Base-by-base conservation (phyloP, 2,797 vertebrate species). In the Tapera naevia region DNA sequence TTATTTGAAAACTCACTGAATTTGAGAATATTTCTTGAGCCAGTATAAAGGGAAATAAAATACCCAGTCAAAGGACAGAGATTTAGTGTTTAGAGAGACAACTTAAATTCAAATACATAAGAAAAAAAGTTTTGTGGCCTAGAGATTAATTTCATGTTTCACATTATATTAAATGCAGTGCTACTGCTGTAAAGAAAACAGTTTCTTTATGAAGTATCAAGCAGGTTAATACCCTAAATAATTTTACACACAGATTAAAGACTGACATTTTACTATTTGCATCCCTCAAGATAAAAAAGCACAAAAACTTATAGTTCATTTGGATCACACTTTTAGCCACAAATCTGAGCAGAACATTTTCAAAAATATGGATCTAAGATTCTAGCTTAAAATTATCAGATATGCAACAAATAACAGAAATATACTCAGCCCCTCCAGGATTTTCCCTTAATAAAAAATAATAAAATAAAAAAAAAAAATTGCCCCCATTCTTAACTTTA, bases 11-110 rank as follows among this genome's bases (percentile, higher is more conserved):
- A 81, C 14, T 11, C 37, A 84, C 48, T 86, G 66, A 93, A 94
- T 93, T 92, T 73, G 71, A 70, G 51, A 79, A 88, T 16, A 12
- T 0, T 3, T 17, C 88, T 93, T 86, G 70, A 91, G 46, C 10
- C 12, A 78, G 24, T 64, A 37, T 56, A 84, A 92, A 35, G 37
- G 53, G 21, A 90, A 95, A 92, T 69, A 79, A 88, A 95, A 86
- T 50, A 62, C 30, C 13, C 37, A 69, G 56, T 22, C 78, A 86
- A 80, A 41, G 41, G 53, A 91, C 23, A 46, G 56, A 91, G 70
- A 81, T 86, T 89, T 56, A 93, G 35, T 90, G 60, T 92, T 88
- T 88, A 91, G 73, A 84, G n/a, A 39, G 56, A 91, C 51, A 95
- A 86, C 33, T 91, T 88, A 84, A 78, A 89, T 86, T 95, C 51